phyloP scores from a whole-genome alignment of 2,113 vertebrate genomes.

The Marcusenius ussheri region DNA sequence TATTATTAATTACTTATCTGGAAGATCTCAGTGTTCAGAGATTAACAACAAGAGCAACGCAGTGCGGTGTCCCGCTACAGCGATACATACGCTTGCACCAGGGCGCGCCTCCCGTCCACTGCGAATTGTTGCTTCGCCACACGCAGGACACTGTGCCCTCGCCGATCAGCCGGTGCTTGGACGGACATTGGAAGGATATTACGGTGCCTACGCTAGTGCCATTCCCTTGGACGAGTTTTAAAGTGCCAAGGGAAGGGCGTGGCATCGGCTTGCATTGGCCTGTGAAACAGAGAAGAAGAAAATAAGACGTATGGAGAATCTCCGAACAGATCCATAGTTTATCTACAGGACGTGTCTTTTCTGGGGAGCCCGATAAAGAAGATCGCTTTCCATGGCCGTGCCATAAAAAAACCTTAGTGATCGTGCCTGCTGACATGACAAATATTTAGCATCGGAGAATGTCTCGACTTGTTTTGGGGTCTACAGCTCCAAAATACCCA shows the following conservation, averaged over 20 bases:
- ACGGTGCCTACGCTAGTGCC: constrained; percentile 71
- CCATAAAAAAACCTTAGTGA: neutral
- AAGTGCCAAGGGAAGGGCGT: constrained; percentile 60
- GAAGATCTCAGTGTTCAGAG: neutral
- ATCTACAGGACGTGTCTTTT: neutral
- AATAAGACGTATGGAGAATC: neutral
- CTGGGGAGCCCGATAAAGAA: neutral
- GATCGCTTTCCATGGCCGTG: neutral
- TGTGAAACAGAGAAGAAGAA: constrained; percentile 33
- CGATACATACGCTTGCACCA: constrained; percentile 73
- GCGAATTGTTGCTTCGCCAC: constrained; percentile 58
- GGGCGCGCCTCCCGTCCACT: constrained; percentile 68
- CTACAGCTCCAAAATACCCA: neutral
- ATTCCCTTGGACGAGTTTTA: constrained; percentile 66
- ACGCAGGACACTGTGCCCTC: constrained; percentile 58
- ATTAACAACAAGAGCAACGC: neutral
- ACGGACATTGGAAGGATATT: constrained; percentile 69
- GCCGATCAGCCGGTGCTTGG: constrained; percentile 66
- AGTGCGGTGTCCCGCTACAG: neutral
- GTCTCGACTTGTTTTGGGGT: neutral
- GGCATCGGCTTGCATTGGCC: constrained; percentile 61
- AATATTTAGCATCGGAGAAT: neutral
- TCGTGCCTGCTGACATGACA: neutral
- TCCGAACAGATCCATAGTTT: neutral
- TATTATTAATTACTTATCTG: neutral